Conservation (phyloP, 2,113 vertebrate genomes). For the Pantherophis guttatus region DNA sequence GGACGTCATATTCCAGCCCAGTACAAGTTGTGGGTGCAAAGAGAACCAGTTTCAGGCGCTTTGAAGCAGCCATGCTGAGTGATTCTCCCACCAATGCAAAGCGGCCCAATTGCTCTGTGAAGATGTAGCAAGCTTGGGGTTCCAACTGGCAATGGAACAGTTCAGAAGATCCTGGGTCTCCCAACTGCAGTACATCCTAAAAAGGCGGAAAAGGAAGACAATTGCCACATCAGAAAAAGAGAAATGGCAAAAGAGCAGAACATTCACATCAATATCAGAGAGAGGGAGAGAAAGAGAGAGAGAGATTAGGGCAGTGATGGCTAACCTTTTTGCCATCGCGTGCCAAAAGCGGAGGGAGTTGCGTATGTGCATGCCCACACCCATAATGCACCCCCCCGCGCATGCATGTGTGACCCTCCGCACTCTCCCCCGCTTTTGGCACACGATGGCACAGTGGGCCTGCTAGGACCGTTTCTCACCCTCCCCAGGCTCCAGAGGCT, state of each 20-base stretch:
- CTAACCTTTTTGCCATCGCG: too few relatives aligned
- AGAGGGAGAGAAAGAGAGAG: neutral
- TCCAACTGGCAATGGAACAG: constrained; percentile 97
- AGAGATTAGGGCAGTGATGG: neutral
- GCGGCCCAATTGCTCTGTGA: constrained; percentile 94
- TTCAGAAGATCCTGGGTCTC: constrained; percentile 84
- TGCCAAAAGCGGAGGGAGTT: too few relatives aligned
- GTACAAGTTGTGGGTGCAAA: constrained; percentile 91
- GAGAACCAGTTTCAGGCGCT: constrained; percentile 93
- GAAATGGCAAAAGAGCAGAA: neutral
- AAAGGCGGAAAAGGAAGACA: neutral
- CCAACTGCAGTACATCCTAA: constrained; percentile 92
- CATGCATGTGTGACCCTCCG: too few relatives aligned
- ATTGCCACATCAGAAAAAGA: neutral
- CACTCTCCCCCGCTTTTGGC: too few relatives aligned
- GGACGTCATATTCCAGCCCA: constrained; percentile 94
- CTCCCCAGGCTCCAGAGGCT: too few relatives aligned
- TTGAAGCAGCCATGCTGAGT: constrained; percentile 91
- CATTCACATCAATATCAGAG: neutral
- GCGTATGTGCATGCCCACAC: too few relatives aligned
- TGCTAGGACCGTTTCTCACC: too few relatives aligned
- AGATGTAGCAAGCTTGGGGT: constrained; percentile 87
- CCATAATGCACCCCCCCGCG: too few relatives aligned
- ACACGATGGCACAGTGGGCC: too few relatives aligned
- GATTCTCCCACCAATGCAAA: constrained; percentile 95